Base-by-base conservation (phyloP, 2,888 invertebrate species). In the Lasioglossum zephyrum region DNA sequence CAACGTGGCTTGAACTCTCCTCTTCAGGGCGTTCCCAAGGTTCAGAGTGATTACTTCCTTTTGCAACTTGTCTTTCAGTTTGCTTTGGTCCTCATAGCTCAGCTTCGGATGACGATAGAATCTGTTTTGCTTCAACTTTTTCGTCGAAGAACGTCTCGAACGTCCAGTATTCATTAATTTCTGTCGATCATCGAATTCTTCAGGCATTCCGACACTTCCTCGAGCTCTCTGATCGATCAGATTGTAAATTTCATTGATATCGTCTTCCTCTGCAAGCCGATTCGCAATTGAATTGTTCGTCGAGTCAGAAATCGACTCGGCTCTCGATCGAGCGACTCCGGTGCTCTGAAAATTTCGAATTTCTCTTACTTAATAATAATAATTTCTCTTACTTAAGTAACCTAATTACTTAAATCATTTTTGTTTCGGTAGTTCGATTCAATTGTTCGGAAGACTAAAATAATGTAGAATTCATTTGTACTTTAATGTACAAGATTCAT, bases 231-330 rank as follows among this genome's bases (percentile, higher is more conserved):
- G 44, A 44, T 44, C 11, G 26, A 91, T 85, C 5, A 70, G 60
- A 44, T 91, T 18, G 87, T 79, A 66, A 92, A 11, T 47, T 16
- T 80, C 84, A 9, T 85, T 83, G n/a, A 90, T 82, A 47, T 89
- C 89, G 4, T 81, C 13, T 1, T 77, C 72, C 39, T 79, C 60
- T n/a, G 36, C 4, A 18, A 18, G 16, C 13, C 44, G 44, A 41
- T 69, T 74, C n/a, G 5, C 2, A 2, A 18, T 6, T 0, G 31
- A 11, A 74, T 69, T 26, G 26, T 47, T 22, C 8, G 41, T 41
- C 22, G 72, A 73, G 49, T 26, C 47, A 4, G 39, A 18, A 22
- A 22, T 49, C 49, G 47, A 22, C 11, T 66, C 66, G n/a, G 22
- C 44, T 31, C 31, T 66, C 76, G 26, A 9, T 76, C n/a, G 63